Evolutionary conservation across 2,113 vertebrate species (phyloP).

Genomic region (Psephotus haematonotus): DNA sequence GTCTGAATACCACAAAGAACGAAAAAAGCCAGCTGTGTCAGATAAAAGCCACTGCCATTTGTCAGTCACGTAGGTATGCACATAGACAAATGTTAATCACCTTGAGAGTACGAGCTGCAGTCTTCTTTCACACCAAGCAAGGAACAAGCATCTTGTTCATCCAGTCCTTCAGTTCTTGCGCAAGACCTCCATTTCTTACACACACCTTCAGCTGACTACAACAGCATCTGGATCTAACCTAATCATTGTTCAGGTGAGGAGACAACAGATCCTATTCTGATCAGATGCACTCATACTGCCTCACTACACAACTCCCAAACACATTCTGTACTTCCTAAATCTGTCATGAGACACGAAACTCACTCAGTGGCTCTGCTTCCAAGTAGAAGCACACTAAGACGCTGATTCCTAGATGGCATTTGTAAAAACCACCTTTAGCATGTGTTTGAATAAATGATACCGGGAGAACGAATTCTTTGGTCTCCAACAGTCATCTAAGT

Average conservation of each 20-base stretch:
- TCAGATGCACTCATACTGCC: not conserved
- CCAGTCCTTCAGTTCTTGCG: not conserved
- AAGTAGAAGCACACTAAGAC: not conserved
- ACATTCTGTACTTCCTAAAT: not conserved
- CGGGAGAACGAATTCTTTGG: slow-evolving; percentile 19
- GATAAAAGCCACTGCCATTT: not conserved
- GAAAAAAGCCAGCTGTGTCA: not conserved
- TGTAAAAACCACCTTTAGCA: not conserved
- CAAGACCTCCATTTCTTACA: not conserved
- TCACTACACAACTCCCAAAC: not conserved
- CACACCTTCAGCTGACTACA: not conserved
- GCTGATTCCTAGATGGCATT: not conserved
- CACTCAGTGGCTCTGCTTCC: not conserved
- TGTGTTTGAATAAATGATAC: not conserved
- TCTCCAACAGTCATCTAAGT: slow-evolving; percentile 22
- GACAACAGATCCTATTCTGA: not conserved
- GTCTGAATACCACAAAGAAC: not conserved
- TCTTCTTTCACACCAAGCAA: not conserved
- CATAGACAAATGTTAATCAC: not conserved
- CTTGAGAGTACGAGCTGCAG: not conserved
- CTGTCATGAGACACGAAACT: not conserved
- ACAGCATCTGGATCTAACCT: not conserved
- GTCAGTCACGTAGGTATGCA: not conserved
- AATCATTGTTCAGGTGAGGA: not conserved
- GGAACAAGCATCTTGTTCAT: not conserved